Conservation (phyloP, 2,797 vertebrate species). For the Myripristis jacobus region DNA sequence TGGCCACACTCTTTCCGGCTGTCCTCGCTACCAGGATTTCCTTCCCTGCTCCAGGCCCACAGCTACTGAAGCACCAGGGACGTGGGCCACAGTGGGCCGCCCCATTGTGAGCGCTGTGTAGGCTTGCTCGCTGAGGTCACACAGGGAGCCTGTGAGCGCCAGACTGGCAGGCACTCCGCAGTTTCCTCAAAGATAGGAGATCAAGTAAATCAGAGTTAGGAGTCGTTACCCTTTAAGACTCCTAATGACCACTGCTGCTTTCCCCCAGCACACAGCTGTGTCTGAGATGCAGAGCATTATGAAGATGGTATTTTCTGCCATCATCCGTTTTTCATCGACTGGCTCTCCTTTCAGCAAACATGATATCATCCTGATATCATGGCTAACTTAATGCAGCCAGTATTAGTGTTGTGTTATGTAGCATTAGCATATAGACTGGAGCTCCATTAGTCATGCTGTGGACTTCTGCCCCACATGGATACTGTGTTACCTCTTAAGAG, state of each 20-base stretch:
- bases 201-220: slow-evolving; percentile 86
- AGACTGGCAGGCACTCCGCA: slow-evolving; percentile 87
- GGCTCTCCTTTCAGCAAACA: slow-evolving; percentile 77
- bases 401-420: slow-evolving; percentile 75
- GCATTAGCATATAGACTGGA: slow-evolving; percentile 77
- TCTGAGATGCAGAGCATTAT: slow-evolving; percentile 71
- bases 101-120: slow-evolving; percentile 80
- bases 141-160: slow-evolving; percentile 80
- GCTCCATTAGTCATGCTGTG: slow-evolving; percentile 76
- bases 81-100: slow-evolving; percentile 69
- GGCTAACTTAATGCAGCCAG: slow-evolving; percentile 75
- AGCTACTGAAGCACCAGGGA: slow-evolving; percentile 73
- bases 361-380: slow-evolving; percentile 76
- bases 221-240: slow-evolving; percentile 81
- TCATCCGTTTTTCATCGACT: slow-evolving; percentile 80
- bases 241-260: slow-evolving; percentile 75
- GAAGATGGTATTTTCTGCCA: slow-evolving; percentile 72
- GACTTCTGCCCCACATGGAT: slow-evolving; percentile 69
- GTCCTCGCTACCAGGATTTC: slow-evolving; percentile 82
- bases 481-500: slow-evolving; percentile 77
- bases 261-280: slow-evolving; percentile 62
- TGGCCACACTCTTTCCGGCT: slow-evolving; percentile 70
- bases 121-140: slow-evolving; percentile 82
- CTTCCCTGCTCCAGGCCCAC: slow-evolving; percentile 77
- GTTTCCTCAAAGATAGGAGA: slow-evolving; percentile 88